Evolutionary conservation across 2,888 invertebrate species (phyloP), one percentile per base, ranked within the genome.

Genomic region (Hylaea fasciaria): DNA sequence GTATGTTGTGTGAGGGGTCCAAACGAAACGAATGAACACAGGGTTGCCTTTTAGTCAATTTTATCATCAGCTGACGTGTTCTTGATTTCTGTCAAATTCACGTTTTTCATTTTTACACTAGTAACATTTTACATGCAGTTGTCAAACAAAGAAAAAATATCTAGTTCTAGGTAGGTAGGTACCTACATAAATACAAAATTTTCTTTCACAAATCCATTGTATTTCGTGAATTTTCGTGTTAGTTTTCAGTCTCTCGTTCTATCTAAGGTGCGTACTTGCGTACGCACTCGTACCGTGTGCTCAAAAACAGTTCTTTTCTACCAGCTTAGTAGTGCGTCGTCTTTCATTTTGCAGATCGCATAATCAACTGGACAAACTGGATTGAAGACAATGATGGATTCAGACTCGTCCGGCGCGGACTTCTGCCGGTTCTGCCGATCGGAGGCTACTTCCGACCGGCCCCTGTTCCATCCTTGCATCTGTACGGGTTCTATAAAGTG

Each of bases 401-500:
- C 89, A 65, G 91, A 92, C 72, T 78, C 78, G 84, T 89, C 90
- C 84, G 94, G 95, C 72, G 95, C 95, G 85, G 98, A 98, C 90
- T 99, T 99, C 81, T 99, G 99, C 92, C 96, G 99, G 80, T 99
- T 99, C 76, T 99, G 99, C 88, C 95, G 99, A 68, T 98, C 98
- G 70, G 99, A 99, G 87, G 98, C 97, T 45, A 93, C 96, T 45
- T 93, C 96, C 12, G 99, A 99, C 78, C 95, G 98, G 70, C 98
- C 98, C 0, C 93, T 99, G 10, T 99, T 98, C 86, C 98, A 99
- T 90, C 99, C 99, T 0, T 99, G 99, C 87, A 98, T 99, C 56
- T 99, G 99, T 85, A 99, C 99, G 28, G 99, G 99, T 54, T 98
- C 98, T 74, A 99, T 99, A 75, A 99, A 99, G 92, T 99, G 97